Evolutionary conservation across 2,113 vertebrate species (phyloP), one percentile per base, ranked within the genome.

Genomic region (Oostethus manadensis): DNA sequence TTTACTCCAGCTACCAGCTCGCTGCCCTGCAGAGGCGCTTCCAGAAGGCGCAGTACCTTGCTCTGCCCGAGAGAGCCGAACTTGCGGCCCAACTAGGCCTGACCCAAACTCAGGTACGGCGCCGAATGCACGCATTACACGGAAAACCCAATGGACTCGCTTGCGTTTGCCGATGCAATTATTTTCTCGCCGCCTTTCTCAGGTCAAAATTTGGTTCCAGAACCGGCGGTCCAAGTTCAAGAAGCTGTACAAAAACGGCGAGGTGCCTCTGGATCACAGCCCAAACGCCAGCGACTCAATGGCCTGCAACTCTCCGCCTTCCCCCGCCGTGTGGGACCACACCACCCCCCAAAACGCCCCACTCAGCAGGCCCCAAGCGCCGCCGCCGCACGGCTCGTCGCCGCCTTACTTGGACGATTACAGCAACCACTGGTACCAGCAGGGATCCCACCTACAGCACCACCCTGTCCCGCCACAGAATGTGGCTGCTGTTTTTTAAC

Each of bases 181-280:
- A n/a, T n/a, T n/a, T n/a, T n/a, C n/a, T n/a, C n/a, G n/a, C 1
- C 11, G 42, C 15, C 56, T 53, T 2, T 15, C 14, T 22, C 81
- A 99, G 96, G 96, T 98, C 43, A 98, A 99, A 84, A 99, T 99
- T 76, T 99, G 97, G 95, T 99, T 99, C 88, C 96, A 99, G 89
- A 98, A 98, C 88, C 89, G 97, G 40, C 89, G 97, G 33, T 98
- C 96, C 86, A 99, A 99, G 83, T 98, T 99, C 89, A 99, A 99
- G 93, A 98, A 98, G 78, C 89, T 99, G 43, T 98, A 98, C 89
- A 99, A 99, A 84, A 99, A 96, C 10, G 97, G 97, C 26, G 97
- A 98, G 75, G 92, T 96, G 11, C 94, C 95, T 0, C 82, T 97
- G 77, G 97, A 99, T 54, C 95, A 98, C 86, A 99, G 97, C 29